Conservation (phyloP, 2,888 invertebrate species). For the Melanchra persicariae region DNA sequence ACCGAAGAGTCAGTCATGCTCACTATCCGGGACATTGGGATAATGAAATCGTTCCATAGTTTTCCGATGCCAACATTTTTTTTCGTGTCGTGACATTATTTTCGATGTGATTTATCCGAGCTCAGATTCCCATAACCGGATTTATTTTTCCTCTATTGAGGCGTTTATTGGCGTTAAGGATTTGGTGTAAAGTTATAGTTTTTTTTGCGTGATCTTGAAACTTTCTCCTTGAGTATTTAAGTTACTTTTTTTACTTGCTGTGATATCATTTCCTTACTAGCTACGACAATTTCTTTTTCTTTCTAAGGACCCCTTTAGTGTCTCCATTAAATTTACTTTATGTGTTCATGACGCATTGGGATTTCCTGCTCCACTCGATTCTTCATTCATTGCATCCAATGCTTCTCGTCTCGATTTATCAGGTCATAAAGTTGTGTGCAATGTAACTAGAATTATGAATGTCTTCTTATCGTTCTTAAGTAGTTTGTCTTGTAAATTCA, state of each 20-base stretch:
- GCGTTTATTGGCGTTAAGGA: slow-evolving; percentile 72
- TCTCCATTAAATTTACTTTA: not conserved
- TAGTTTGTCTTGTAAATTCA: slow-evolving; percentile 42
- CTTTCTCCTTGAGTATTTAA: slow-evolving; percentile 46
- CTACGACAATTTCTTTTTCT: not conserved
- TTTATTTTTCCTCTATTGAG: slow-evolving; percentile 80
- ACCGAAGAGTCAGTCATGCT: slow-evolving; percentile 79
- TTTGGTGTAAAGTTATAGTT: slow-evolving; percentile 46
- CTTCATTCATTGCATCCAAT: slow-evolving; percentile 26
- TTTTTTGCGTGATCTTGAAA: slow-evolving; percentile 40
- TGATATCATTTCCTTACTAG: not conserved
- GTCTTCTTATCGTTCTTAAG: slow-evolving; percentile 64
- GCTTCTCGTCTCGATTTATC: slow-evolving; percentile 20
- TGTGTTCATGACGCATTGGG: slow-evolving; percentile 7
- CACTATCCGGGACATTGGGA: slow-evolving; percentile 76
- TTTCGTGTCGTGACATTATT: slow-evolving; percentile 87
- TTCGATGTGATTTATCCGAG: slow-evolving; percentile 87
- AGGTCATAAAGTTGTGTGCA: slow-evolving; percentile 22
- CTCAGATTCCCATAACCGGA: slow-evolving; percentile 87
- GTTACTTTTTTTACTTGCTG: not conserved
- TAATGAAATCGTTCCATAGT: slow-evolving; percentile 84
- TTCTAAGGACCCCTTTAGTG: not conserved
- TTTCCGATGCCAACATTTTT: slow-evolving; percentile 84
- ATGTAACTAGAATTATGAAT: slow-evolving; percentile 29
- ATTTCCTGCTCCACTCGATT: slow-evolving; percentile 29